These are phyloP conservation scores for Sphaerophoria rueppellii DNA, from an alignment of 2,888 invertebrate species.

Conservation along the genomic window DNA sequence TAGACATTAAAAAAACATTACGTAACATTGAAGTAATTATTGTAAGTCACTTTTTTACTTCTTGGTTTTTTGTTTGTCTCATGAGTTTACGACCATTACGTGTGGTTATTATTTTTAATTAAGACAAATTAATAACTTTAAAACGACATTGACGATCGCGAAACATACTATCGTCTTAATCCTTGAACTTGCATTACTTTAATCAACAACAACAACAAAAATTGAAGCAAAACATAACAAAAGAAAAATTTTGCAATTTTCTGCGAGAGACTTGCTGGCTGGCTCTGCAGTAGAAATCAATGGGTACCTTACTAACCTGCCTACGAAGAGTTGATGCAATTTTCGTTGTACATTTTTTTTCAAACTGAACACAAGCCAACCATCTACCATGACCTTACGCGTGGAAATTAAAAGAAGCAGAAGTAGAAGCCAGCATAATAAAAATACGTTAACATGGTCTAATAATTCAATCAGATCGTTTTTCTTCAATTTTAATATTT, in stretches of 20 bases:
- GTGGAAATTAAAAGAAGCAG: conserved; percentile 18
- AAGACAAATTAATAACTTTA: conserved; percentile 22
- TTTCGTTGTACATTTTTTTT: conserved; percentile 1
- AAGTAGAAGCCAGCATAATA: background rate
- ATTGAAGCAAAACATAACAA: background rate
- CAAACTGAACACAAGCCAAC: background rate
- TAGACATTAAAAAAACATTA: background rate
- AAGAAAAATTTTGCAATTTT: conserved; percentile 25
- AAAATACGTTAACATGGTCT: conserved; percentile 4
- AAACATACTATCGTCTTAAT: background rate
- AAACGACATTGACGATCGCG: conserved; percentile 45
- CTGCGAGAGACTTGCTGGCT: conserved; percentile 28
- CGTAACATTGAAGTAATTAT: conserved; percentile 15
- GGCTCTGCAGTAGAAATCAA: conserved; percentile 2
- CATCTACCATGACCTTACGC: conserved; percentile 24
- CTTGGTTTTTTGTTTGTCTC: background rate
- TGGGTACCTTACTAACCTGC: background rate
- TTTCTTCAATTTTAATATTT: no score
- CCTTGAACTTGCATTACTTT: conserved; percentile 55
- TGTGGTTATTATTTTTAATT: conserved; percentile 38
- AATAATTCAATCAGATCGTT: conserved; percentile 24
- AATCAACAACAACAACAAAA: background rate
- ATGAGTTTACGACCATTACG: background rate
- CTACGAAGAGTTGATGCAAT: background rate
- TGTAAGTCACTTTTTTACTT: background rate